phyloP scores from a whole-genome alignment of 2,888 invertebrate genomes.

The Anthophora plumipes region DNA sequence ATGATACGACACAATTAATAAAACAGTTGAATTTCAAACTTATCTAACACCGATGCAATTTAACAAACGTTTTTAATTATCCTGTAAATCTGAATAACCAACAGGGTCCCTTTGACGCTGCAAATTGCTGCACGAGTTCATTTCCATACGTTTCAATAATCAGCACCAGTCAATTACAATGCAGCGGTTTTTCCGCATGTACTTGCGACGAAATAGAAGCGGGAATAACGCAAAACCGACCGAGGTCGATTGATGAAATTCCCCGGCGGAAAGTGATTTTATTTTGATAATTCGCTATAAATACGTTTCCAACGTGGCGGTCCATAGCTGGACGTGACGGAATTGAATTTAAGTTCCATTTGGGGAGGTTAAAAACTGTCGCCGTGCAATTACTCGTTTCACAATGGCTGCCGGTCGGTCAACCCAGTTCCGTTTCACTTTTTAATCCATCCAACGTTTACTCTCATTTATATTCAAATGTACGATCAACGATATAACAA shows the following conservation, averaged over 20 bases:
- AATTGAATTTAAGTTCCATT: slow-evolving; percentile 66
- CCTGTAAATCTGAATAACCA: too few relatives aligned
- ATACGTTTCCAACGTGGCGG: slow-evolving; percentile 44
- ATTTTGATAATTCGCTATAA: slow-evolving; percentile 63
- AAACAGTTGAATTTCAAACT: too few relatives aligned
- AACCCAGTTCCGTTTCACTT: slow-evolving; percentile 43
- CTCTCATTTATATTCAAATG: slow-evolving; percentile 46
- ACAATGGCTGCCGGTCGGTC: slow-evolving; percentile 1
- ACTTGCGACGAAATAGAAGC: slow-evolving; percentile 13
- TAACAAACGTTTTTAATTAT: too few relatives aligned
- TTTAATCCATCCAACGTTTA: slow-evolving; percentile 43
- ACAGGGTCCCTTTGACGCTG: too few relatives aligned
- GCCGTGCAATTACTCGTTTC: slow-evolving; percentile 53
- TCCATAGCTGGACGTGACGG: slow-evolving; percentile 29
- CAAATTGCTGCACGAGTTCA: not conserved
- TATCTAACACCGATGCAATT: too few relatives aligned
- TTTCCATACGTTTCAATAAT: slow-evolving; percentile 14
- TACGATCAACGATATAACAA: slow-evolving; percentile 1
- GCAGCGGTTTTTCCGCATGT: slow-evolving; percentile 9
- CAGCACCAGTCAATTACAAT: slow-evolving; percentile 21
- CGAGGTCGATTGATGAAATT: slow-evolving; percentile 51
- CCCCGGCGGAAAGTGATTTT: slow-evolving; percentile 55
- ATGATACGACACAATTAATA: too few relatives aligned
- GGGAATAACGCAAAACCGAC: slow-evolving; percentile 36
- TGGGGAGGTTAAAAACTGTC: slow-evolving; percentile 52